Conservation (phyloP, 2,797 vertebrate species). For the Gambelia wislizenii region DNA sequence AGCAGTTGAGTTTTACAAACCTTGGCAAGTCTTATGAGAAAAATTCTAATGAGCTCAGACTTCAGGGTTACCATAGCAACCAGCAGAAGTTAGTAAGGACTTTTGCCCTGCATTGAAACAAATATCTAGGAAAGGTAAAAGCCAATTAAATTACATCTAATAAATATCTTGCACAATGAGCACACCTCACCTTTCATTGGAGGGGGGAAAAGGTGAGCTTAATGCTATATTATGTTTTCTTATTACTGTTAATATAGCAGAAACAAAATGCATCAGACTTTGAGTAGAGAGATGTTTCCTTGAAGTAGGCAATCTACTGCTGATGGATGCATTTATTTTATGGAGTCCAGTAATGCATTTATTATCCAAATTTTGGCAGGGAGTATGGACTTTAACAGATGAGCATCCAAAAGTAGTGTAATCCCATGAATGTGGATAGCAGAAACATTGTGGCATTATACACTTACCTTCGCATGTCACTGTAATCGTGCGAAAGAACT, state of each 20-base stretch:
- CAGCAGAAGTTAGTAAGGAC: constrained; percentile 33
- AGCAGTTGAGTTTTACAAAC: constrained; percentile 29
- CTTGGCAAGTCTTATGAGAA: constrained; percentile 23
- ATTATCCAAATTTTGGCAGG: background rate
- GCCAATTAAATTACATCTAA: constrained; percentile 35
- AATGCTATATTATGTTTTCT: background rate
- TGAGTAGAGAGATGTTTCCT: background rate
- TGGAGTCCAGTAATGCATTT: background rate
- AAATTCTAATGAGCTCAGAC: constrained; percentile 45
- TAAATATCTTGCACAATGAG: constrained; percentile 14
- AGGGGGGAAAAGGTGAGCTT: background rate
- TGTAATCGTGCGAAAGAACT: too few relatives aligned
- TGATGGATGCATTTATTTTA: background rate
- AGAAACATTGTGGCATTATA: too few relatives aligned
- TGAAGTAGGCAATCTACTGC: background rate
- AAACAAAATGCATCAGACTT: background rate
- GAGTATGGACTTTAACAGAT: too few relatives aligned
- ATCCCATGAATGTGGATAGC: too few relatives aligned
- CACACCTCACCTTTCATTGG: background rate
- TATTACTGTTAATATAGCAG: background rate
- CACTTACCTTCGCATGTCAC: too few relatives aligned
- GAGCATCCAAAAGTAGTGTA: too few relatives aligned
- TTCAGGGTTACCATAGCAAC: constrained; percentile 46
- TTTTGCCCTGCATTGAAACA: constrained; percentile 44
- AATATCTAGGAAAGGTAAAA: constrained; percentile 30